Evolutionary conservation across 53 echinoderm and acorn worm species (phyloP), one percentile per base, ranked within the genome.

Genomic region (Holothuria scabra): DNA sequence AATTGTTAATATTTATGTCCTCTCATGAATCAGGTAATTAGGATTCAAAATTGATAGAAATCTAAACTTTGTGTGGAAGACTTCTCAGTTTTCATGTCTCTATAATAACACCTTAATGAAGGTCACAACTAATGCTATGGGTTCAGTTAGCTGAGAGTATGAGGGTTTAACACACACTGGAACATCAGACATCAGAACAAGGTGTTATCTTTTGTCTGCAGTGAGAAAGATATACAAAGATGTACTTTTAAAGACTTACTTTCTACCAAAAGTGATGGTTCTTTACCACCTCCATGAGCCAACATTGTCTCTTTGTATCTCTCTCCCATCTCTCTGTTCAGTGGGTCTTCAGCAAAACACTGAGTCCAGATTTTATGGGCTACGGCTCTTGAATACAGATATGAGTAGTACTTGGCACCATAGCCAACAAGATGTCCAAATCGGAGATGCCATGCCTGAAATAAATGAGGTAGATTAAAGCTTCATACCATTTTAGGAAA

Each of bases 351-450:
- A 59, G 82, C 72, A 62, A 97, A 97, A 85, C 93, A 94, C 67
- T 89, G 60, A 20, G 90, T 90, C 97, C 97, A 96, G 28, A 97
- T 85, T 80, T 86, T 86, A 14, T 92, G 88, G 4, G 97, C 97
- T 0, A 97, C 97, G 4, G 97, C 97, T 37, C 92, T 85, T 34
- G 97, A 97, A 37, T 92, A 82, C 19, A 97, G 92, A 60, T 97
- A 97, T 18, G 93, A 91, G 86, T 97, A 97, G 60, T 97, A 97
- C 87, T 94, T 94, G 60, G 97, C 97, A 33, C 97, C 97, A 46
- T 97, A 97, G 26, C 97, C 97, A 4, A 97, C 94, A 41, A 97
- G 82, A 60, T 97, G 97, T 44, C 97, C 94, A 80, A 94, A 94
- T 41, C 97, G 82, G 14, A 97, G 90, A 64, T 97, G 97, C 97